phyloP scores from a whole-genome alignment of 2,113 vertebrate genomes.

The Alethe castanea region DNA sequence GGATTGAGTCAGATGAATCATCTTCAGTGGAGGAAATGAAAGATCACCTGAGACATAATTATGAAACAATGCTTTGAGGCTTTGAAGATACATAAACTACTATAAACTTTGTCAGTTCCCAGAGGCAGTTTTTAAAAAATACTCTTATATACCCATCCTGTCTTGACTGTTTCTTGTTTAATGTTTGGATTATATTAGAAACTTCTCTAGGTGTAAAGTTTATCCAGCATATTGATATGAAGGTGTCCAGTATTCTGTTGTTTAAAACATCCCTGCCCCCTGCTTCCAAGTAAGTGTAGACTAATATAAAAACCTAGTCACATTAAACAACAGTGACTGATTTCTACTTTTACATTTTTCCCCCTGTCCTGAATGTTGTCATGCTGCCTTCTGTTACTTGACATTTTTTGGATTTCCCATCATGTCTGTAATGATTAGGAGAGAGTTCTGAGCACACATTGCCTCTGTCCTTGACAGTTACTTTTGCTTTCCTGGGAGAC shows the following conservation, averaged over 20 bases:
- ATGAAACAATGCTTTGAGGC: not conserved
- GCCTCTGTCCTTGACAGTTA: constrained; percentile 41
- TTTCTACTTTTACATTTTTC: not conserved
- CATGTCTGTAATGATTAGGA: constrained; percentile 1
- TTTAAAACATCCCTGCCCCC: not conserved
- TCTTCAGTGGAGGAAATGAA: not conserved
- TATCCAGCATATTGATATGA: not conserved
- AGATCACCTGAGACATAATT: not conserved
- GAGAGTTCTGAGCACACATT: not conserved
- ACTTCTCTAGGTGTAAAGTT: not conserved
- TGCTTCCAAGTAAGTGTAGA: not conserved
- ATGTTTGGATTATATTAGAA: not conserved
- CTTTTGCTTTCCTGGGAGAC: constrained; percentile 20
- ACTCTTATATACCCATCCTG: not conserved
- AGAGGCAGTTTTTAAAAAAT: not conserved
- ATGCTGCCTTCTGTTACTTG: constrained; percentile 16
- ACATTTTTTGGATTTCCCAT: constrained; percentile 5
- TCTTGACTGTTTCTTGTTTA: not conserved
- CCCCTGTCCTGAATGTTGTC: not conserved
- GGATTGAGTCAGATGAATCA: not conserved
- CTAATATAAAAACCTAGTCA: not conserved
- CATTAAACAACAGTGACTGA: not conserved
- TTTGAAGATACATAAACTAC: not conserved
- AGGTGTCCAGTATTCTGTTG: not conserved
- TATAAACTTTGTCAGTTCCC: not conserved